Conservation (phyloP, 2,888 invertebrate species). For the Agonopterix subpropinquella region DNA sequence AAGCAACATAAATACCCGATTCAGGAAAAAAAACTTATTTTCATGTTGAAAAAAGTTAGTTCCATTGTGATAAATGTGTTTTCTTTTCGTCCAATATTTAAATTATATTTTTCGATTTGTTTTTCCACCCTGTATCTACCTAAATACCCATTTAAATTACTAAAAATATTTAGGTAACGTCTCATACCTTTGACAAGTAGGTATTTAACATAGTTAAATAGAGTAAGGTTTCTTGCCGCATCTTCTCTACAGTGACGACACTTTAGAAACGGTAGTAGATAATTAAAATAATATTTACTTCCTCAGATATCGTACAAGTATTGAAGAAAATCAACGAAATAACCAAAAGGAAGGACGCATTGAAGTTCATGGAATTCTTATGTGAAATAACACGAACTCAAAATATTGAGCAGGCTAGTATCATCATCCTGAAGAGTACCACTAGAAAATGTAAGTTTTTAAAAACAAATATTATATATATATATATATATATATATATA, state of each 20-base stretch:
- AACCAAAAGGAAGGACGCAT: constrained; percentile 34
- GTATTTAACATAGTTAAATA: not conserved
- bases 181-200: not conserved
- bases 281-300: not conserved
- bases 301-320: constrained; percentile 29
- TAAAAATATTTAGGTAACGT: not conserved
- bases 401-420: constrained; percentile 26
- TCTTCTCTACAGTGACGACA: too few relatives aligned
- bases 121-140: not conserved
- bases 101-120: not conserved
- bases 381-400: constrained; percentile 35
- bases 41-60: too few relatives aligned
- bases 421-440: constrained; percentile 28
- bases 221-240: too few relatives aligned
- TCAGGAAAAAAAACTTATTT: too few relatives aligned
- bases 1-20: not conserved
- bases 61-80: too few relatives aligned
- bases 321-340: constrained; percentile 37
- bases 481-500: too few relatives aligned
- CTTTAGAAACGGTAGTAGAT: not conserved
- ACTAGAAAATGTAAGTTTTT: constrained; percentile 26
- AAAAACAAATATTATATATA: too few relatives aligned
- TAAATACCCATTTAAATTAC: not conserved
- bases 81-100: too few relatives aligned
- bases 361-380: constrained; percentile 33